phyloP scores from a whole-genome alignment of 2,888 invertebrate genomes.

The Fragum sueziense region DNA sequence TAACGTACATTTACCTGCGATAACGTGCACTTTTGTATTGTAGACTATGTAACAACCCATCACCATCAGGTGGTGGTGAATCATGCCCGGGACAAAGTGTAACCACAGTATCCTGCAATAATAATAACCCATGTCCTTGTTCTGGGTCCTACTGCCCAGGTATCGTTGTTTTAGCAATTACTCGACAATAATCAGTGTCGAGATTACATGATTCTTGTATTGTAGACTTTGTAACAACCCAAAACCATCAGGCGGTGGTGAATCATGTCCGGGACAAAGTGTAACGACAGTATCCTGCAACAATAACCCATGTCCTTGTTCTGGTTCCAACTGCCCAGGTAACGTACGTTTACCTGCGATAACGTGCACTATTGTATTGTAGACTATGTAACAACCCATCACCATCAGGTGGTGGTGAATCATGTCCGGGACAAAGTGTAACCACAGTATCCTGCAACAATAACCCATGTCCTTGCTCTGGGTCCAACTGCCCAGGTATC shows the following conservation, averaged over 20 bases:
- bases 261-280: constrained; percentile 35
- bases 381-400: constrained; percentile 43
- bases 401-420: constrained; percentile 43
- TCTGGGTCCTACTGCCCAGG: constrained; percentile 19
- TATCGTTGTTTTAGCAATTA: too few species aligned
- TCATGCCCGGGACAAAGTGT: constrained; percentile 35
- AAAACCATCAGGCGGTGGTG: constrained; percentile 42
- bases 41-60: constrained; percentile 44
- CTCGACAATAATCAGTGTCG: too few species aligned
- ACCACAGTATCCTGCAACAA: constrained; percentile 33
- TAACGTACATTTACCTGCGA: too few species aligned
- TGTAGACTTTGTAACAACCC: constrained; percentile 44
- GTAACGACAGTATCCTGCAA: constrained; percentile 30
- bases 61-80: constrained; percentile 44
- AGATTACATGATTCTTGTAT: too few species aligned
- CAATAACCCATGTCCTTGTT: constrained; percentile 34
- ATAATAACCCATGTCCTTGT: constrained; percentile 33
- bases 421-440: constrained; percentile 35
- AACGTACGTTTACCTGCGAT: too few species aligned
- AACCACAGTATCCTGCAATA: constrained; percentile 31
- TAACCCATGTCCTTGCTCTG: constrained; percentile 34
- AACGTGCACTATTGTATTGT: too few species aligned
- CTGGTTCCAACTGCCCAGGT: constrained; percentile 21
- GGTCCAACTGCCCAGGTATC: constrained; percentile 19
- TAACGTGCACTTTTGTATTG: too few species aligned